Evolutionary conservation across 2,113 vertebrate genomes (phyloP).

Genomic region (Conger conger): DNA sequence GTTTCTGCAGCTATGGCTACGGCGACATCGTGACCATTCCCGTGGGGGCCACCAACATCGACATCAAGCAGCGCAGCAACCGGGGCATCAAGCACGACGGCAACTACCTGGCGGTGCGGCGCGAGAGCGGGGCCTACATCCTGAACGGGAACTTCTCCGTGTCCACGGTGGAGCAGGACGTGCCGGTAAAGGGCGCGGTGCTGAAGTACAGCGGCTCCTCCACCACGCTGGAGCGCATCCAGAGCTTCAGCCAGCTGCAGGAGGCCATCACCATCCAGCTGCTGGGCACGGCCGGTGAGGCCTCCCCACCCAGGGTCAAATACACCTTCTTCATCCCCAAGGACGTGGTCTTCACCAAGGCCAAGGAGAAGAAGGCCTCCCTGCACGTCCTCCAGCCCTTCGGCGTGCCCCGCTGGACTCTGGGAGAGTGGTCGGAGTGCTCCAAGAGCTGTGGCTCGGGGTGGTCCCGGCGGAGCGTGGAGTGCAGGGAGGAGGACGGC

Average conservation of each 20-base stretch:
- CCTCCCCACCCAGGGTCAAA: conserved; percentile 80
- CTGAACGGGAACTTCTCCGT: conserved; percentile 91
- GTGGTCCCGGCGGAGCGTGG: conserved; percentile 86
- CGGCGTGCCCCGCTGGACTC: conserved; percentile 77
- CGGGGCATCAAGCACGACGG: conserved; percentile 83
- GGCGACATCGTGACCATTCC: conserved; percentile 92
- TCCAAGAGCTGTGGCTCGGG: conserved; percentile 88
- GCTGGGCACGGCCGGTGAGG: conserved; percentile 76
- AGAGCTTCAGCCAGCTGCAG: conserved; percentile 84
- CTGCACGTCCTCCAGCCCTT: conserved; percentile 77
- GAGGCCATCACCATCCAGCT: conserved; percentile 85
- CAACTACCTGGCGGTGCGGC: conserved; percentile 87
- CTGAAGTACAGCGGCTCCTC: conserved; percentile 94
- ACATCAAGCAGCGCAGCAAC: conserved; percentile 92
- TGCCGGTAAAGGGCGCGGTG: conserved; percentile 82
- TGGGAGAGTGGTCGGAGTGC: conserved; percentile 90
- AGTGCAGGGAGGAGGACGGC: conserved; percentile 78
- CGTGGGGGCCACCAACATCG: conserved; percentile 88
- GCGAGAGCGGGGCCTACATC: conserved; percentile 79
- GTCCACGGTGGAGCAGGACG: conserved; percentile 88
- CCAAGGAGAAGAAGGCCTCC: conserved; percentile 70
- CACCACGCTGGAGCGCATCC: conserved; percentile 87
- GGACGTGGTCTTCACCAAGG: conserved; percentile 73
- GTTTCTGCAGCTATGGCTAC: conserved; percentile 82
- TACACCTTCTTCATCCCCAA: conserved; percentile 92